Evolutionary conservation across 2,888 invertebrate species (phyloP), one percentile per base, ranked within the genome.

Genomic region (Trimorus sp.): DNA sequence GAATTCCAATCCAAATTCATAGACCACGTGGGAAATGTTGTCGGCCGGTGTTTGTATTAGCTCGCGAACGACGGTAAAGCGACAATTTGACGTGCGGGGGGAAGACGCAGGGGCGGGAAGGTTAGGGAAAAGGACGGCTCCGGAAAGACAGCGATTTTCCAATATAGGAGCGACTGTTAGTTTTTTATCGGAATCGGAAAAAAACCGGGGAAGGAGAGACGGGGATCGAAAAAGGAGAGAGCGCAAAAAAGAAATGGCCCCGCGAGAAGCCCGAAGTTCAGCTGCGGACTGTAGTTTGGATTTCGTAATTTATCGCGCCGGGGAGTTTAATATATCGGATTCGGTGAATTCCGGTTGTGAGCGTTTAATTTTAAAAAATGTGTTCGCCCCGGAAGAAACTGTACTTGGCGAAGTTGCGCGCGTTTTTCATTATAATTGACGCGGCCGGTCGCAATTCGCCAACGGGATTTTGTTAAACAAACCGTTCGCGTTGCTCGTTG

Each of bases 11-110:
- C 75, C 76, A 73, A 79, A 83, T 83, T 83, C 83, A 83, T 83
- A 83, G 83, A 79, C 76, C 83, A 79, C 83, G 79, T 83, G 83
- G 76, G 76, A 83, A 83, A 79, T 71, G 79, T 79, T 75, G 79
- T 76, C 76, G 71, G 54, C 63, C 62, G 66, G 68, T 79, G 82
- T 79, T 83, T 79, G 83, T 79, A 79, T 83, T 83, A 79, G 79
- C 74, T 74, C 48, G 60, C 78, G 63, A 70, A 60, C 53, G 76
- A 79, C 66, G 63, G 63, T 65, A 59, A 79, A 83, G 65, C 83
- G 77, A 80, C 83, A 77, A 83, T 83, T 83, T 79, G 79, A 83
- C 82, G 68, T 74, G 26, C 26, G 26, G 26, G 26, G 26, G 26
- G 42, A 66, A 68, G 42, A 51, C 58, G 37, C 26, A 14, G 53